These are phyloP conservation scores for Lapara coniferarum DNA, from an alignment of 2,888 invertebrate genomes.

Conservation along the genomic window DNA sequence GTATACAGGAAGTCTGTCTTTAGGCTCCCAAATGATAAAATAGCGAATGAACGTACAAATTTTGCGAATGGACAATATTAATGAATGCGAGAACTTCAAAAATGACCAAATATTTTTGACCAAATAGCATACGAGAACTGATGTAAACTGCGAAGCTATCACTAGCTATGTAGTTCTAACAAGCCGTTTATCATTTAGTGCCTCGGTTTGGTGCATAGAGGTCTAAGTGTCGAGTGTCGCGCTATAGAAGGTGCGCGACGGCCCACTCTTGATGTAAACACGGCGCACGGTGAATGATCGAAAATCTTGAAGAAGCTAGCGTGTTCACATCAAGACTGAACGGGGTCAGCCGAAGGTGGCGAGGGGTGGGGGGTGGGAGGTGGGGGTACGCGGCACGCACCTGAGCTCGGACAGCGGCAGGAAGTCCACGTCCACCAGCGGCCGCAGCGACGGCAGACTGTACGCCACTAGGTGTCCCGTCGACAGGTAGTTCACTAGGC, in stretches of 20 bases:
- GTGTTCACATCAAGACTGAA: conserved; percentile 45
- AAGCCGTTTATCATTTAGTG: conserved; percentile 82
- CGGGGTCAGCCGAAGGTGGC: conserved; percentile 29
- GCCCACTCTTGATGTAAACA: conserved; percentile 41
- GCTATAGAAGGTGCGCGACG: conserved; percentile 47
- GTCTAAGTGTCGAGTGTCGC: conserved; percentile 55
- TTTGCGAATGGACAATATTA: conserved; percentile 58
- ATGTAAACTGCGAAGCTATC: conserved; percentile 67
- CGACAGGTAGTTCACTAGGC: conserved; percentile 96
- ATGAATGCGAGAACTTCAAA: conserved; percentile 43
- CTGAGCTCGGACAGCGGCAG: conserved; percentile 96
- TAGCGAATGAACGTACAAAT: conserved; percentile 65
- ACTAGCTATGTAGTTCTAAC: conserved; percentile 32
- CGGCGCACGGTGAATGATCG: conserved; percentile 29
- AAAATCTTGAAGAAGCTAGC: conserved; percentile 33
- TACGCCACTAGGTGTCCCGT: conserved; percentile 97
- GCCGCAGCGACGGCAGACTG: conserved; percentile 97
- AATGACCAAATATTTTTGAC: conserved; percentile 48
- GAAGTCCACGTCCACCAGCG: conserved; percentile 96
- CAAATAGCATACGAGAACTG: conserved; percentile 61
- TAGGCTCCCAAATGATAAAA: conserved; percentile 81
- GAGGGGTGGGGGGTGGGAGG: conserved; percentile 15
- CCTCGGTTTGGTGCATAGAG: conserved; percentile 73
- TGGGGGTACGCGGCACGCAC: conserved; percentile 77
- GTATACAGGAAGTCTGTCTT: conserved; percentile 62